Conservation (phyloP, 2,888 invertebrate genomes). For the Caenorhabditis japonica region DNA sequence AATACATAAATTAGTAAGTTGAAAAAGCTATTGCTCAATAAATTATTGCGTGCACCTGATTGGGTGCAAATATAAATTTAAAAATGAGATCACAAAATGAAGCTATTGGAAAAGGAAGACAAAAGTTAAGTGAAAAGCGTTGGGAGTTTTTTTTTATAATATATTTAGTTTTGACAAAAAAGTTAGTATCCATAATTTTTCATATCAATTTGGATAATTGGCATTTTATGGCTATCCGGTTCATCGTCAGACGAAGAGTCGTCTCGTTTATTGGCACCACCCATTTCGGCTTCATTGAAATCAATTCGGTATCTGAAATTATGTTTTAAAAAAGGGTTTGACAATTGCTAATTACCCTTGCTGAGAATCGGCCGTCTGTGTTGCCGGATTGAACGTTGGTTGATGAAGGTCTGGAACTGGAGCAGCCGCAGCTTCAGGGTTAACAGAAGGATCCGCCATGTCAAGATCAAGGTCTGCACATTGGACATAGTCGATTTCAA, state of each 20-base stretch:
- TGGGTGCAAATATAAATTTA: no score
- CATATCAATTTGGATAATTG: constrained; percentile 77
- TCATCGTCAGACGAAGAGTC: constrained; percentile 68
- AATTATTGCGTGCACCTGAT: constrained; percentile 21
- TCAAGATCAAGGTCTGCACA: constrained; percentile 74
- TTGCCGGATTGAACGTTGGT: constrained; percentile 68
- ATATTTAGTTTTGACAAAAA: no score
- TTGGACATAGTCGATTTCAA: constrained; percentile 77
- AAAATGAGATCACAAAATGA: constrained; percentile 34
- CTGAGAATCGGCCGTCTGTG: constrained; percentile 7
- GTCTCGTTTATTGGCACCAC: constrained; percentile 34
- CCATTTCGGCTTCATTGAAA: constrained; percentile 65
- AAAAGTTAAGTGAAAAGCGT: constrained; percentile 29
- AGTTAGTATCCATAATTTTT: constrained; percentile 76
- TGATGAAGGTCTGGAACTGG: constrained; percentile 65
- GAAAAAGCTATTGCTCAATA: not conserved
- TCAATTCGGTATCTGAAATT: constrained; percentile 73
- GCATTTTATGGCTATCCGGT: constrained; percentile 70
- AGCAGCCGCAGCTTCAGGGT: constrained; percentile 63
- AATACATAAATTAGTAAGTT: not conserved
- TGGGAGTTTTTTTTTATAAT: constrained; percentile 10
- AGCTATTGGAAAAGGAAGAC: constrained; percentile 20
- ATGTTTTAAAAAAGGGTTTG: no score
- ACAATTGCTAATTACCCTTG: constrained; percentile 22
- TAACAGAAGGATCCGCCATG: constrained; percentile 58